These are phyloP conservation scores for Chiroxiphia lanceolata DNA, from an alignment of 2,797 vertebrate species.

Conservation along the genomic window DNA sequence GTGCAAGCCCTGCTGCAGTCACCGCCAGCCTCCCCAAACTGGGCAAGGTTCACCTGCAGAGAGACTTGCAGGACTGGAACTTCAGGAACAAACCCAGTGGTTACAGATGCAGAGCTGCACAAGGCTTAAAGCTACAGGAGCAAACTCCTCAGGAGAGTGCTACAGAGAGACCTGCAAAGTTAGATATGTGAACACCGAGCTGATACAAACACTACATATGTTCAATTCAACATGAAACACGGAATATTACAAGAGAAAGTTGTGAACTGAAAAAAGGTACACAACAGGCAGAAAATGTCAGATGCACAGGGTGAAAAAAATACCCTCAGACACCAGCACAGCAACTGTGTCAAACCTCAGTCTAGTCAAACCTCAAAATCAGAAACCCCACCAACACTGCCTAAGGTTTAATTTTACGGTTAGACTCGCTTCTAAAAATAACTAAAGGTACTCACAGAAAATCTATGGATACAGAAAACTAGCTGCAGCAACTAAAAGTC, in stretches of 20 bases:
- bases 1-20: background rate
- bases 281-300: background rate
- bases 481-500: background rate
- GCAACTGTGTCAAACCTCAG: background rate
- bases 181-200: background rate
- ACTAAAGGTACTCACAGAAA: background rate
- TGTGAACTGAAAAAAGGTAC: background rate
- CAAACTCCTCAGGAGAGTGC: background rate
- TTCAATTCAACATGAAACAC: background rate
- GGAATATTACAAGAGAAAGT: background rate
- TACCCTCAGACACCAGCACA: rapidly evolving
- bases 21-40: background rate
- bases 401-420: background rate
- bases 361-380: background rate
- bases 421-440: background rate
- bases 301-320: background rate
- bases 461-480: background rate
- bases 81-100: background rate
- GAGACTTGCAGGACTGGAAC: slow-evolving; percentile 28
- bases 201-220: rapidly evolving
- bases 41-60: background rate
- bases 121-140: background rate
- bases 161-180: background rate
- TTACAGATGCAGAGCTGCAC: background rate
- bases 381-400: background rate